Conservation (phyloP, 2,888 invertebrate species). For the Neelides folsomi region DNA sequence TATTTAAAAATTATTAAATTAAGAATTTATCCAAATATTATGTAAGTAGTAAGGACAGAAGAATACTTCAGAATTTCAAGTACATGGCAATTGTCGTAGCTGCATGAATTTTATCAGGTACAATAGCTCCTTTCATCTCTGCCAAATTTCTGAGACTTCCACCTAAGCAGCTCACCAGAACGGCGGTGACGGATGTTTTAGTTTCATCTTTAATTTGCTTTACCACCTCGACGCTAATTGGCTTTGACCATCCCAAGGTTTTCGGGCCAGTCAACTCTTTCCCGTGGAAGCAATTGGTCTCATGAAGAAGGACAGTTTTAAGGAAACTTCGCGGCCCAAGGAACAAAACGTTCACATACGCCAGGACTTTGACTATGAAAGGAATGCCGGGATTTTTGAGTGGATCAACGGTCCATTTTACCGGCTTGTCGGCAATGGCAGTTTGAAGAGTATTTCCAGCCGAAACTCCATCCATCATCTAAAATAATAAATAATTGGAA, state of each 20-base stretch:
- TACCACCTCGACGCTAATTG: constrained; percentile 16
- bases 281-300: constrained; percentile 18
- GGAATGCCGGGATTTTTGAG: constrained; percentile 6
- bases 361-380: constrained; percentile 2
- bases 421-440: constrained; percentile 20
- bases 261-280: constrained; percentile 18
- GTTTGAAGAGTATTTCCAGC: constrained; percentile 23
- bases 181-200: constrained; percentile 16
- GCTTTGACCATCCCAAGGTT: constrained; percentile 20
- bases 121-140: constrained; percentile 6
- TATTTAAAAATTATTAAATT: too few relatives aligned
- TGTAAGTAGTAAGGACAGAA: too few relatives aligned
- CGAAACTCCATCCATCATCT: constrained; percentile 16
- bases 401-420: constrained; percentile 21
- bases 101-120: constrained; percentile 13
- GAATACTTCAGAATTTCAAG: too few relatives aligned
- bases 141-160: constrained; percentile 15
- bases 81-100: constrained; percentile 19
- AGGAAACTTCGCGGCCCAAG: constrained; percentile 11
- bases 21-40: too few relatives aligned
- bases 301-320: constrained; percentile 1
- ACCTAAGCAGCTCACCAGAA: constrained; percentile 19
- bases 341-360: constrained; percentile 14
- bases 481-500: not conserved
- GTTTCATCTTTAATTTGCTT: constrained; percentile 19